These are phyloP conservation scores for Hormiphora californensis DNA, from an alignment of 37 sponge, comb jelly and placozoan species.

Conservation along the genomic window DNA sequence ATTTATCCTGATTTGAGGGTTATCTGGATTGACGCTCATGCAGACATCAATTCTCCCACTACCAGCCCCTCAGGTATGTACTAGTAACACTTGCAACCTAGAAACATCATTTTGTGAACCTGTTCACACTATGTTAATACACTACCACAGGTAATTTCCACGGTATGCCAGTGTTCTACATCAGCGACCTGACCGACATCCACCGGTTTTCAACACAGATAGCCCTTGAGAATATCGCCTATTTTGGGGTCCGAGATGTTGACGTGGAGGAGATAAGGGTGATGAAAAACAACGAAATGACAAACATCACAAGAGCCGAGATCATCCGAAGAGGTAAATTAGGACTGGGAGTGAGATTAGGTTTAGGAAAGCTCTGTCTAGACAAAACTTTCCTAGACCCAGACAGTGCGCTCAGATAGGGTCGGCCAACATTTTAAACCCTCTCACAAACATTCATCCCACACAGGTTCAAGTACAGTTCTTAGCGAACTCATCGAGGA, in stretches of 20 bases:
- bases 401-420: too few species aligned
- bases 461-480: background rate
- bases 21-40: slow-evolving; percentile 51
- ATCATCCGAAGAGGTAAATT: slow-evolving; percentile 17
- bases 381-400: too few species aligned
- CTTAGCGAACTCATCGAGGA: slow-evolving; percentile 45
- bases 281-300: slow-evolving; percentile 11
- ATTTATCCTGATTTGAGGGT: slow-evolving; percentile 44
- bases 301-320: slow-evolving; percentile 12
- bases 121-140: background rate
- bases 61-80: background rate
- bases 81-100: too few species aligned
- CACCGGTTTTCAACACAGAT: background rate
- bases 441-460: too few species aligned
- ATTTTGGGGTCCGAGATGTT: slow-evolving; percentile 25
- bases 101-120: too few species aligned
- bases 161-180: slow-evolving; percentile 52
- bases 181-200: slow-evolving; percentile 26
- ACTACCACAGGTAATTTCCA: slow-evolving; percentile 2
- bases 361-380: too few species aligned
- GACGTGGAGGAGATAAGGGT: slow-evolving; percentile 47
- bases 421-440: too few species aligned
- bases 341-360: background rate
- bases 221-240: slow-evolving; percentile 22
- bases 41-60: slow-evolving; percentile 24